Evolutionary conservation across 2,888 invertebrate genomes (phyloP).

Genomic region (Tachina grossa): DNA sequence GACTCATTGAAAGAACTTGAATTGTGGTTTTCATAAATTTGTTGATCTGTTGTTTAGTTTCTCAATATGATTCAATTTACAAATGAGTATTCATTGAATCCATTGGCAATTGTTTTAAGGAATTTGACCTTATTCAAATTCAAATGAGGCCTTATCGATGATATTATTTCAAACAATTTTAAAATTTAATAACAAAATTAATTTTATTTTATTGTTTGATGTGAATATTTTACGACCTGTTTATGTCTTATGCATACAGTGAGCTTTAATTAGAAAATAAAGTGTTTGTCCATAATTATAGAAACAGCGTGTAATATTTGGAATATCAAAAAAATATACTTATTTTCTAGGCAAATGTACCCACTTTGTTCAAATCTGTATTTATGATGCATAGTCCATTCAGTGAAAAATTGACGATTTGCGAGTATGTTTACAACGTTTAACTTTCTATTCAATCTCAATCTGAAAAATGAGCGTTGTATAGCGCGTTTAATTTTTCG

Average conservation of each 20-base stretch:
- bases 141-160: conserved; percentile 2
- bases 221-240: neutral
- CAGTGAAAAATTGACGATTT: too few relatives aligned
- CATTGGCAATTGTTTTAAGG: neutral
- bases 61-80: conserved; percentile 41
- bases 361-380: too few relatives aligned
- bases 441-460: too few relatives aligned
- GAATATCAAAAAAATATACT: too few relatives aligned
- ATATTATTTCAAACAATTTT: conserved; percentile 28
- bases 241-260: neutral
- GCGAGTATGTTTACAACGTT: too few relatives aligned
- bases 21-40: conserved; percentile 23
- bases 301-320: too few relatives aligned
- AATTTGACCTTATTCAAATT: conserved; percentile 33
- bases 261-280: too few relatives aligned
- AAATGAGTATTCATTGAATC: conserved; percentile 20
- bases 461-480: too few relatives aligned
- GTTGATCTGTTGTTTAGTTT: neutral
- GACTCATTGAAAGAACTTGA: conserved; percentile 45
- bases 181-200: conserved; percentile 19
- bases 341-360: too few relatives aligned
- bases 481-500: too few relatives aligned
- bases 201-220: conserved; percentile 4
- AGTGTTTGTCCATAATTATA: too few relatives aligned
- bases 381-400: too few relatives aligned